Conservation (phyloP, 2,113 vertebrate species). For the Rhabdomys dilectus region DNA sequence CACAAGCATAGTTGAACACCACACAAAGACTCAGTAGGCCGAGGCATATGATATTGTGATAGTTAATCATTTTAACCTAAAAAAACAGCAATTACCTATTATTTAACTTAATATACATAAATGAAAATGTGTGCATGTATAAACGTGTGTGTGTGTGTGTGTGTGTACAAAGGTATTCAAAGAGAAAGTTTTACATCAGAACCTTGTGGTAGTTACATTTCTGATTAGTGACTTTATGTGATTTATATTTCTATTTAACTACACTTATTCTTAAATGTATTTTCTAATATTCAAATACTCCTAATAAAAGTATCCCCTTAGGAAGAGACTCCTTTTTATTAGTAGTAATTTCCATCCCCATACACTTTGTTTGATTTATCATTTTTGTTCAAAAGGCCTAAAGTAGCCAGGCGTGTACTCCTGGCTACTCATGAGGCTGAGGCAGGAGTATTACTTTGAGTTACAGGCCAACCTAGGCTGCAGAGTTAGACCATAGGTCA, state of each 20-base stretch:
- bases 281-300: slow-evolving; percentile 56
- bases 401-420: not conserved
- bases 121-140: not conserved
- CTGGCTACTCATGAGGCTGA: not conserved
- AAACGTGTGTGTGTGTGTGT: not conserved
- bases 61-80: not conserved
- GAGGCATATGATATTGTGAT: not conserved
- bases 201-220: slow-evolving; percentile 18
- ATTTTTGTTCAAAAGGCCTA: slow-evolving; percentile 55
- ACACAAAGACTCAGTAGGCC: not conserved
- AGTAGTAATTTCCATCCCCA: not conserved
- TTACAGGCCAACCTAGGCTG: not conserved
- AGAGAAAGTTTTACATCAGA: not conserved
- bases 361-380: slow-evolving; percentile 42
- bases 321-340: slow-evolving; percentile 1
- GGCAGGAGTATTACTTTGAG: not conserved
- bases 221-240: slow-evolving; percentile 32
- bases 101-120: not conserved
- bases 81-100: not conserved
- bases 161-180: not conserved
- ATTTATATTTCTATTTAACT: slow-evolving; percentile 37
- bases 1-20: not conserved
- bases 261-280: slow-evolving; percentile 35
- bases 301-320: slow-evolving; percentile 59
- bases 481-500: not conserved